Conservation (phyloP, 2,888 invertebrate species). For the Sarcophaga subvicina region DNA sequence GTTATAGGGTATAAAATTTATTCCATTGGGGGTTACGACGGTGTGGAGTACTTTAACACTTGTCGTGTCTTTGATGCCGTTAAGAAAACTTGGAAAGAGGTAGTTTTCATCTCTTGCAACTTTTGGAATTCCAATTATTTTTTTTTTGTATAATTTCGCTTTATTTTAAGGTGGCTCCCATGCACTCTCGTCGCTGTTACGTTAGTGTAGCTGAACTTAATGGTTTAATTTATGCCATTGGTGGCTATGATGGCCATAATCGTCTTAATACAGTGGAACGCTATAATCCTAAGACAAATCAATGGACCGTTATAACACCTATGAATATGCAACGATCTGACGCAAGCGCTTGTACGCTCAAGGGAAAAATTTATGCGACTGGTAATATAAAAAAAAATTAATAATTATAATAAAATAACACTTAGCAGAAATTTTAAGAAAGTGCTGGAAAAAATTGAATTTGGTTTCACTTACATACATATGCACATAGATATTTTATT, state of each 20-base stretch:
- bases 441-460: background rate
- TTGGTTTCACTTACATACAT: background rate
- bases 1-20: constrained; percentile 93
- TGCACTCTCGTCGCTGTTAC: constrained; percentile 94
- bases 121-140: constrained; percentile 10
- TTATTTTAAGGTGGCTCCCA: constrained; percentile 86
- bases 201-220: constrained; percentile 91
- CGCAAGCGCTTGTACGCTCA: constrained; percentile 93
- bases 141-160: background rate
- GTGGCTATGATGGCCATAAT: constrained; percentile 93
- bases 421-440: background rate
- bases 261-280: constrained; percentile 93
- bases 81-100: constrained; percentile 92
- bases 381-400: constrained; percentile 71
- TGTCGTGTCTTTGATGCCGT: constrained; percentile 94
- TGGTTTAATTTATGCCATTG: constrained; percentile 92
- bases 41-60: constrained; percentile 90
- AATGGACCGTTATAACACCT: constrained; percentile 93
- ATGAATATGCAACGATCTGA: constrained; percentile 96
- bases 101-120: constrained; percentile 68
- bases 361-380: constrained; percentile 84
- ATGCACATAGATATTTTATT: background rate
- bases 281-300: constrained; percentile 92
- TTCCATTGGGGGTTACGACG: constrained; percentile 96
- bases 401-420: background rate